phyloP scores from a whole-genome alignment of 2,888 invertebrate genomes.

The Imbricaverruca yamaguchii region DNA sequence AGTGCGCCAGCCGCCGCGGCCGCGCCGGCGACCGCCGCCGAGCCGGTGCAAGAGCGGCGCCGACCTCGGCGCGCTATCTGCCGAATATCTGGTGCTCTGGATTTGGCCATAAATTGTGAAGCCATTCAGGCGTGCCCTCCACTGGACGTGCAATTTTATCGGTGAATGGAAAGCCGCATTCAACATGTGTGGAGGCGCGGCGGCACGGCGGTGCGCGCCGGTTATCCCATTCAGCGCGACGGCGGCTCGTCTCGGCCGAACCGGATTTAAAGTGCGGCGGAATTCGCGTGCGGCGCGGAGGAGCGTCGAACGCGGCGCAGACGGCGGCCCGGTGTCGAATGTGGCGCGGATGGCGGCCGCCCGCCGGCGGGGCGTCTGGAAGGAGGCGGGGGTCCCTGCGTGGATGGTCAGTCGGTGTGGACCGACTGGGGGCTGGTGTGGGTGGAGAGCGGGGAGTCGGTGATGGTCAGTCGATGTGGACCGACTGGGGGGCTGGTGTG shows the following conservation, averaged over 20 bases:
- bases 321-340: too few species aligned
- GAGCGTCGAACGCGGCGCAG: neutral
- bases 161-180: conserved; percentile 9
- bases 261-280: neutral
- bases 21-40: too few species aligned
- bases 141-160: conserved; percentile 13
- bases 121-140: neutral
- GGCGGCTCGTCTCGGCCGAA: neutral
- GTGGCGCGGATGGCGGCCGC: too few species aligned
- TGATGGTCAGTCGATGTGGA: too few species aligned
- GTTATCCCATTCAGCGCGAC: conserved; percentile 1
- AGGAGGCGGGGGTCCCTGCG: too few species aligned
- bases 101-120: conserved; percentile 2
- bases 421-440: too few species aligned
- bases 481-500: too few species aligned
- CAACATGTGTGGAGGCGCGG: conserved; percentile 1
- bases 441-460: too few species aligned
- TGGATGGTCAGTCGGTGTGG: too few species aligned
- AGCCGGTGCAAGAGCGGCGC: neutral
- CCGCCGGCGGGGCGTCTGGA: too few species aligned
- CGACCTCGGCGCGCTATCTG: neutral
- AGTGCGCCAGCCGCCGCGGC: neutral
- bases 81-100: conserved; percentile 1
- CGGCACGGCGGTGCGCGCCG: neutral
- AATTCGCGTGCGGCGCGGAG: neutral